A percentile compares a stretch with the other conserved stretches of the same genome.
Evolutionary conservation across 2,797 vertebrate genomes (phyloP).

Genomic region (Setipinna tenuifilis): DNA sequence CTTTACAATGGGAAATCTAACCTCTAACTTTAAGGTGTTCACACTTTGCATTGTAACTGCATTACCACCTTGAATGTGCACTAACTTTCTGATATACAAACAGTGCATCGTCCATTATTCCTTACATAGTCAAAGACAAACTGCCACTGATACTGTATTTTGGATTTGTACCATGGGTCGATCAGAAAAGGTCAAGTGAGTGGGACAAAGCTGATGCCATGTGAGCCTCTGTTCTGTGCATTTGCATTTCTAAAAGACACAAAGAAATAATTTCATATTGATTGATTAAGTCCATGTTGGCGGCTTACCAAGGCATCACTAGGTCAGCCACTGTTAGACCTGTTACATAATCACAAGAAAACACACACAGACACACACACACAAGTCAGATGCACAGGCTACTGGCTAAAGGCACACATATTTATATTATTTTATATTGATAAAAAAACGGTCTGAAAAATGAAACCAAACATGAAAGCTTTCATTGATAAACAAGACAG

Average conservation of each 20-base stretch:
- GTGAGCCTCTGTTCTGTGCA: neutral
- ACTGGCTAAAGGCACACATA: slow-evolving; percentile 19
- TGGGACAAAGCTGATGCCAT: neutral
- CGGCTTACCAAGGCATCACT: slow-evolving; percentile 84
- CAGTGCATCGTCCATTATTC: too few relatives aligned
- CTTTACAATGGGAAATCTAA: too few relatives aligned
- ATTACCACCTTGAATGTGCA: too few relatives aligned
- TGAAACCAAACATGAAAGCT: neutral
- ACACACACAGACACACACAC: slow-evolving; percentile 37
- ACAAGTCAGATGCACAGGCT: slow-evolving; percentile 33
- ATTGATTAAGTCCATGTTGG: slow-evolving; percentile 48
- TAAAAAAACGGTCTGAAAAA: neutral
- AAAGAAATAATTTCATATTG: slow-evolving; percentile 54
- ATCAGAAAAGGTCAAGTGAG: neutral
- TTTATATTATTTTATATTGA: neutral
- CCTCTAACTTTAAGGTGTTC: too few relatives aligned
- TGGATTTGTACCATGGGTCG: neutral
- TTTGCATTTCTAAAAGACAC: slow-evolving; percentile 45
- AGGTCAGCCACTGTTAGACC: slow-evolving; percentile 81
- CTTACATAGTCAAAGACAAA: neutral
- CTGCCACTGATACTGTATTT: neutral
- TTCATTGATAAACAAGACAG: slow-evolving; percentile 19
- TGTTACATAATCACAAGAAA: slow-evolving; percentile 56
- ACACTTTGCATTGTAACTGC: too few relatives aligned
- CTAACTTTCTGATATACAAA: too few relatives aligned